Evolutionary conservation across 2,888 invertebrate genomes (phyloP), one percentile per base, ranked within the genome.

Genomic region (Diabrotica balteata): DNA sequence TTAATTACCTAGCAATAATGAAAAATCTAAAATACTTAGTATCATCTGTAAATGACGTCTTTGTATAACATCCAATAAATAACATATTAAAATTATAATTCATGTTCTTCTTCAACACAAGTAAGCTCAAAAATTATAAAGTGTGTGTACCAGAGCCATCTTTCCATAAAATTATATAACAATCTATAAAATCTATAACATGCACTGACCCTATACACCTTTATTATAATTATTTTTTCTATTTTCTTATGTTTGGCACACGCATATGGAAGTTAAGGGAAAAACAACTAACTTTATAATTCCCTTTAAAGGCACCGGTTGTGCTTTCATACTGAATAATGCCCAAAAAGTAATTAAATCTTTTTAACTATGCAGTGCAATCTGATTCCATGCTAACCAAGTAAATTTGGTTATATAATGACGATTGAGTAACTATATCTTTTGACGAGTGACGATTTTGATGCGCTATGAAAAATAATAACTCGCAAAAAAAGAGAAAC

Each of bases 181-280:
- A 83, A 80, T 83, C 83, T 83, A 83, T 83, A 83, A 83, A 83
- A 82, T 83, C 81, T 82, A 82, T 82, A 82, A 81, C 82, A 80
- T 80, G 80, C 81, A 81, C 78, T 77, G 76, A 75, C 74, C 75
- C 77, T 79, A 78, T 78, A 77, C 77, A 78, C 73, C 73, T 76
- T 77, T 78, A 78, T 76, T 45, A 10, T 57, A 46, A 22, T 54
- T 54, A 32, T 60, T 43, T 44, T 60, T 60, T 60, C 51, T 60
- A 50, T 73, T 74, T 73, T 80, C 63, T 66, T 65, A 66, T 61
- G 53, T 82, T 82, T 83, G 83, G 83, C 82, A 83, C 81, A 81
- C 81, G 81, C 79, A 77, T 76, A 71, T 75, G 80, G 80, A 80
- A 80, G 80, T 79, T 79, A 74, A 77, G 79, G 80, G 75, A 77